Evolutionary conservation across 2,888 invertebrate species (phyloP).

Genomic region (Nowickia ferox): DNA sequence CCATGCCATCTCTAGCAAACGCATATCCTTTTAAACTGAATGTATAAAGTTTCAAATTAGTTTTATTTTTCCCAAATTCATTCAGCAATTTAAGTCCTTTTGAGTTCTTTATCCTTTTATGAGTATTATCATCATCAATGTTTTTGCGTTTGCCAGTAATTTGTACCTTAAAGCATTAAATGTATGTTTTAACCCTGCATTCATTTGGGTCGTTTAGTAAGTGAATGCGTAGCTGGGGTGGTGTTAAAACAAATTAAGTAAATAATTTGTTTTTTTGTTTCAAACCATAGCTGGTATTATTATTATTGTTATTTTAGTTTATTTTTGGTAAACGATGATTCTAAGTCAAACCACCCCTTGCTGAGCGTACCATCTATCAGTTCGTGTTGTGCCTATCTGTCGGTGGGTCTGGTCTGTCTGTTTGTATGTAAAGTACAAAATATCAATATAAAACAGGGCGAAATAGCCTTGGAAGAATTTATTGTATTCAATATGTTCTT

Average conservation of each 20-base stretch:
- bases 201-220: constrained; percentile 25
- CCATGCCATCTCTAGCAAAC: not conserved
- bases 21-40: not conserved
- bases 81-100: constrained; percentile 65
- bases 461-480: not conserved
- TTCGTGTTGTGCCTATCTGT: not conserved
- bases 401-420: not conserved
- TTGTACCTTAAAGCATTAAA: constrained; percentile 49
- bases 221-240: not conserved
- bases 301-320: constrained; percentile 45
- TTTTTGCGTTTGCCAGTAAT: constrained; percentile 17
- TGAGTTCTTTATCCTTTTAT: constrained; percentile 45
- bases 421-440: constrained; percentile 10
- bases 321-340: constrained; percentile 57
- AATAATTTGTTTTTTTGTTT: constrained; percentile 45
- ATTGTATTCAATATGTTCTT: constrained; percentile 58
- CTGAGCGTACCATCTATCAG: not conserved
- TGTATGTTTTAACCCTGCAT: constrained; percentile 43
- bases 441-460: no score
- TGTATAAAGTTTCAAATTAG: constrained; percentile 52
- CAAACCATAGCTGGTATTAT: constrained; percentile 17
- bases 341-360: constrained; percentile 25
- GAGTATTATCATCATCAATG: constrained; percentile 31
- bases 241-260: constrained; percentile 27
- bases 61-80: constrained; percentile 43